Conservation (phyloP, 2,113 vertebrate species). For the Centrocercus urophasianus region DNA sequence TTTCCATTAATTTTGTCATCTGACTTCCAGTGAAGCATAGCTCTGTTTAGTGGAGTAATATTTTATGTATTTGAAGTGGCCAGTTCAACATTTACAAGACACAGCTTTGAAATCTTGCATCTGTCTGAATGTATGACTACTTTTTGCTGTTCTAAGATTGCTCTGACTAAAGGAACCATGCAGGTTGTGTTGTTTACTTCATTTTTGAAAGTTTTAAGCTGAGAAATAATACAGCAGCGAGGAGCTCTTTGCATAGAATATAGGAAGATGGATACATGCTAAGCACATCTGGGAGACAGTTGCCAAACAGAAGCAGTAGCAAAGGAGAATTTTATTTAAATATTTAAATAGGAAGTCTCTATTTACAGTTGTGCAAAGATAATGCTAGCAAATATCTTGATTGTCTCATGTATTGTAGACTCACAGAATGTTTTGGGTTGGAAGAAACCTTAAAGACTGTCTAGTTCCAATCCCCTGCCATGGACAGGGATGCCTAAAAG, state of each 20-base stretch:
- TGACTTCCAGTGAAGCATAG: not conserved
- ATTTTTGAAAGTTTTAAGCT: not conserved
- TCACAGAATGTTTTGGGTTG: not conserved
- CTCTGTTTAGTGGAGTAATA: not conserved
- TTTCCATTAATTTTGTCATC: not conserved
- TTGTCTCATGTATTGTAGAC: not conserved
- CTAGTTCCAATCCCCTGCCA: not conserved
- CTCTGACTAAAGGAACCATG: not conserved
- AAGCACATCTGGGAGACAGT: not conserved
- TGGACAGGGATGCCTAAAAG: not conserved
- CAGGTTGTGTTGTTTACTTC: not conserved
- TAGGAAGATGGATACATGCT: not conserved
- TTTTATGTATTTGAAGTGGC: not conserved
- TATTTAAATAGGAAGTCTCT: not conserved
- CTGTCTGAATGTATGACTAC: not conserved
- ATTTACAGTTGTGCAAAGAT: not conserved
- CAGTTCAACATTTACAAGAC: not conserved
- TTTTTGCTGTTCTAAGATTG: not conserved
- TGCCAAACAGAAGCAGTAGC: not conserved
- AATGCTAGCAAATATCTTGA: not conserved
- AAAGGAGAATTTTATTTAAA: not conserved
- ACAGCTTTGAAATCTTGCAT: not conserved
- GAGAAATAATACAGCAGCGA: not conserved
- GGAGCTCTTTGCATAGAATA: not conserved
- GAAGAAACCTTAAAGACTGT: not conserved